Conservation (phyloP, 2,113 vertebrate species). For the Myiopsitta monachus region DNA sequence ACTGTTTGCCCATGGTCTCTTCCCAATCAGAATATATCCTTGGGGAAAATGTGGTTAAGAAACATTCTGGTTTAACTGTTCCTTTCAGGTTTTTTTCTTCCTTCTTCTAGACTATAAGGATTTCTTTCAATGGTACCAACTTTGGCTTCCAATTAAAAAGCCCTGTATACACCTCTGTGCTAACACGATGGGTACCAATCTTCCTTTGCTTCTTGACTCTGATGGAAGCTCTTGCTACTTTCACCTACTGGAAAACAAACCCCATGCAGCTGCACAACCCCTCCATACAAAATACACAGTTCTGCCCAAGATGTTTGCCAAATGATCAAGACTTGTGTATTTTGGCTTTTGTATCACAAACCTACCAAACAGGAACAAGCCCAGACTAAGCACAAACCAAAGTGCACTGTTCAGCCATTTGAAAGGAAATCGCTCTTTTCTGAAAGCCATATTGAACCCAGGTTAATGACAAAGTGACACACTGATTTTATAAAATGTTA, state of each 20-base stretch:
- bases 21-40: neutral
- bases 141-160: neutral
- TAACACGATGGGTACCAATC: neutral
- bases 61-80: neutral
- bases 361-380: slow-evolving; percentile 29
- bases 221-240: neutral
- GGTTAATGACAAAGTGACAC: neutral
- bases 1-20: accelerated
- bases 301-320: slow-evolving; percentile 5
- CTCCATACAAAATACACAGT: neutral
- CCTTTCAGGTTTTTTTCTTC: neutral
- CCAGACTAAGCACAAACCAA: neutral
- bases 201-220: neutral
- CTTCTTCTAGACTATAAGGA: neutral
- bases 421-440: neutral
- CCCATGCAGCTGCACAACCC: neutral
- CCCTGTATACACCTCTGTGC: neutral
- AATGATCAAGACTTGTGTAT: slow-evolving; percentile 1
- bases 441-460: neutral
- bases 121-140: neutral
- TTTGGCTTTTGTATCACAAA: slow-evolving; percentile 42
- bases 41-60: neutral
- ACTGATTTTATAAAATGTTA: neutral
- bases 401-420: neutral
- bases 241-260: slow-evolving; percentile 6